These are phyloP conservation scores for Poeciliopsis retropinna DNA, from an alignment of 2,113 vertebrate species.

Conservation along the genomic window DNA sequence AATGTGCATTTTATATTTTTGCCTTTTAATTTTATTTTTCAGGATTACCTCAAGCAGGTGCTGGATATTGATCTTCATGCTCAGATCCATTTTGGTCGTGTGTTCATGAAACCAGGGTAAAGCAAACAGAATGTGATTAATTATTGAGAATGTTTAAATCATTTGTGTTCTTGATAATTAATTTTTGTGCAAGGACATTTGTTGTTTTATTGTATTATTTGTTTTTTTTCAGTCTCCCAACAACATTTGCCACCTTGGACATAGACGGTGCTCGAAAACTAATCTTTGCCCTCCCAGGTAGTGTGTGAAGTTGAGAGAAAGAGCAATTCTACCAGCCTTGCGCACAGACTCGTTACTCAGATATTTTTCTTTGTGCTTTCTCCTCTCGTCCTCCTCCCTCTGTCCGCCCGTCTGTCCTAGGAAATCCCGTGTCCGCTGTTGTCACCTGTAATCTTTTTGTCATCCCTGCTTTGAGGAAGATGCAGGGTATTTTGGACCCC, in stretches of 20 bases:
- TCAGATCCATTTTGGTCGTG: slow-evolving; percentile 98
- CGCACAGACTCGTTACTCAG: slow-evolving; percentile 65
- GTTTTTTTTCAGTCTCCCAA: slow-evolving; percentile 86
- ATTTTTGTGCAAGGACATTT: not conserved
- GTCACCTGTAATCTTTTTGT: slow-evolving; percentile 99
- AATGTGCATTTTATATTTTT: not conserved
- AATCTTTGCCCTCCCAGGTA: slow-evolving; percentile 99
- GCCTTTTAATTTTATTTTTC: slow-evolving; percentile 47
- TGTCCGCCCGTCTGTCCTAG: slow-evolving; percentile 75
- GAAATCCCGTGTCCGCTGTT: slow-evolving; percentile 98
- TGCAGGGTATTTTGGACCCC: slow-evolving; percentile 99
- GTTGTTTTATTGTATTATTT: slow-evolving; percentile 15
- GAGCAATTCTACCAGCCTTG: slow-evolving; percentile 58
- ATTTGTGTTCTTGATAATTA: not conserved
- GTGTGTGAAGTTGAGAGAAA: slow-evolving; percentile 84
- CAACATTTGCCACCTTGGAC: slow-evolving; percentile 98
- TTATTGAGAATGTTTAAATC: not conserved
- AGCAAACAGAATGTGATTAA: slow-evolving; percentile 18
- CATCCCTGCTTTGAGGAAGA: slow-evolving; percentile 98
- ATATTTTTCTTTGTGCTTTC: slow-evolving; percentile 41
- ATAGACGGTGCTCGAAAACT: slow-evolving; percentile 98
- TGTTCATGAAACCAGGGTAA: slow-evolving; percentile 99
- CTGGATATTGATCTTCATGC: slow-evolving; percentile 99
- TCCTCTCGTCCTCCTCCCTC: slow-evolving; percentile 20
- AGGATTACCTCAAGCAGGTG: slow-evolving; percentile 99